Base-by-base conservation (phyloP, 2,888 invertebrate species). In the Chloroclysta siterata region DNA sequence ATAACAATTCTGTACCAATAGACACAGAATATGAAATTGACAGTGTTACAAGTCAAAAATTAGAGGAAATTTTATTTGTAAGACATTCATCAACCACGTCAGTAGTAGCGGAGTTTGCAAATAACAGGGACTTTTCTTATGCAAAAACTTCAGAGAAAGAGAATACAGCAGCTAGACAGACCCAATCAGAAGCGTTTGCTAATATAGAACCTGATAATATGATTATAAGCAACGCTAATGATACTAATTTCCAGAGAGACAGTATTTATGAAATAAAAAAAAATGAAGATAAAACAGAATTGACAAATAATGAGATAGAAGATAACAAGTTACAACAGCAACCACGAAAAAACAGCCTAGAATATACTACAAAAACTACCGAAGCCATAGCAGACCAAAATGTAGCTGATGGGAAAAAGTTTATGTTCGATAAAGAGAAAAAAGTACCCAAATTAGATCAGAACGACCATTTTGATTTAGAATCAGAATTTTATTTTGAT, bases 21-120 rank as follows among this genome's bases (percentile, higher is more conserved):
- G 14, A 11, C 17, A 36, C 14, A 56, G 36, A 10, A 39, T 39
- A 14, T 39, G 29, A 39, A 56, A 47, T n/a, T 48, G 47, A 56
- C 2, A 56, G 33, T 36, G 13, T 15, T 44, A 11, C 29, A n/a
- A 44, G 46, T 7, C 44, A 53, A 6, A 55, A 29, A 11, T 8
- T 36, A 55, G 33, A 39, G 22, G 39, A 14, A 4, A 48, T 33
- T 39, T 39, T 5, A n/a, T 28, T 48, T 0, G 2, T 5, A 22
- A 47, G 22, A 39, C 15, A 46, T 0, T 5, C 5, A 22, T 15
- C 54, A 17, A 47, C 3, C 15, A 33, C 46, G 6, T 47, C 36
- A 22, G 11, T 17, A 17, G 10, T 33, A 6, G 11, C 17, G 0
- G 47, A 56, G 39, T 39, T n/a, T 36, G 29, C 36, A 17, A 36